Evolutionary conservation across 2,888 invertebrate species (phyloP).

Genomic region (Chironomus tentans): DNA sequence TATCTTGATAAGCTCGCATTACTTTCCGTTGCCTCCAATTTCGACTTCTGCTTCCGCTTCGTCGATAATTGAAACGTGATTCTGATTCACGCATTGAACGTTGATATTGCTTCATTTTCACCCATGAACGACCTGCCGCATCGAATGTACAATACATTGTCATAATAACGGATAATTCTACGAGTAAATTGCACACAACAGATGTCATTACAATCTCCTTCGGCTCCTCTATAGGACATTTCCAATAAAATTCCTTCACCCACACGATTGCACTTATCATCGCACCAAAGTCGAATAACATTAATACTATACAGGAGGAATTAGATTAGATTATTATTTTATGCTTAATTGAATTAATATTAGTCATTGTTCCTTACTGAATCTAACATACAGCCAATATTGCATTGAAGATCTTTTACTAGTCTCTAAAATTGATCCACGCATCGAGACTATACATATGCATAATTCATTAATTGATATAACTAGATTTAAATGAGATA

Average conservation of each 20-base stretch:
- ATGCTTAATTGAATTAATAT: neutral
- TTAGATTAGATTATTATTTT: conserved; percentile 7
- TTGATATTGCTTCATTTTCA: conserved; percentile 82
- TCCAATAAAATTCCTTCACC: conserved; percentile 57
- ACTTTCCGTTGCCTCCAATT: conserved; percentile 87
- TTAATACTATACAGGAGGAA: conserved; percentile 50
- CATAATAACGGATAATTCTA: conserved; percentile 60
- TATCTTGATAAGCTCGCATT: conserved; percentile 74
- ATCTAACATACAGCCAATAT: conserved; percentile 66
- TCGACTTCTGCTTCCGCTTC: conserved; percentile 65
- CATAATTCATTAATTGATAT: conserved; percentile 58
- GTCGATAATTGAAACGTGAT: conserved; percentile 63
- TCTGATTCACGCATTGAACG: conserved; percentile 69
- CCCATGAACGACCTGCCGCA: conserved; percentile 80
- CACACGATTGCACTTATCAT: conserved; percentile 62
- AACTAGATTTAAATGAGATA: conserved; percentile 34
- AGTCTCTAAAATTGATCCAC: conserved; percentile 72
- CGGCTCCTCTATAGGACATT: conserved; percentile 56
- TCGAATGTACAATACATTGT: conserved; percentile 83
- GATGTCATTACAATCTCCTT: conserved; percentile 70
- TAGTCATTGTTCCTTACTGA: conserved; percentile 48
- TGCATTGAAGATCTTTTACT: conserved; percentile 64
- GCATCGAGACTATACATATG: conserved; percentile 64
- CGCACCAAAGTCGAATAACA: conserved; percentile 66
- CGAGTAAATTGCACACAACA: conserved; percentile 68